Evolutionary conservation across 1,140 invertebrate species (phyloP), one percentile per base, ranked within the genome.

Genomic region (Lepidostoma basale): DNA sequence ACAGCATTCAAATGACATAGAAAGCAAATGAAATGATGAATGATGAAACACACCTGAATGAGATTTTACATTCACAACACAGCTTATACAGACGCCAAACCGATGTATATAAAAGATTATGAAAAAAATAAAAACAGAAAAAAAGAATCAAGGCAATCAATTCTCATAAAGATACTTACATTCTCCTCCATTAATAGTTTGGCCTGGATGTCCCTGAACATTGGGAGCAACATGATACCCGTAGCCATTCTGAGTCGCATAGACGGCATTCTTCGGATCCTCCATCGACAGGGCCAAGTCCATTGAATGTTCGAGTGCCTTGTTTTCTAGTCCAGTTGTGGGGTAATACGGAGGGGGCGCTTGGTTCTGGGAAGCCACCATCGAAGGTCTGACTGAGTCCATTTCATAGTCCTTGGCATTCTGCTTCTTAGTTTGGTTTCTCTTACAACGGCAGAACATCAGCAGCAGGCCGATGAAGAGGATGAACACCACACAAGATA

Each of bases 361-460:
- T 78, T 92, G 90, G 68, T 89, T 91, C 77, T 92, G 91, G 67
- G 90, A 88, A 23, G 89, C 86, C 3, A 93, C 90, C 77, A 93
- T 89, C 49, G 91, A 91, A 1, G 92, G 90, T 36, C 90, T 85
- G 68, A 88, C 86, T 0, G 92, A 90, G 76, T 94, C 92, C 90
- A 93, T 92, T 82, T 95, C 93, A 77, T 94, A 94, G 77, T 95
- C 92, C 79, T 95, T 96, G 69, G 91, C 89, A 67, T 85, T 87
- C 42, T 85, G 82, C 76, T 93, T 93, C 77, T 94, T 93, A 47
- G 88, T 89, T 77, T 92, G 90, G 74, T 90, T 90, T 67, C 88
- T 86, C 73, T 92, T 91, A 79, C 93, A 95, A 59, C 92, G 91
- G 75, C 93, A 96, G 84, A 94, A 96, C 70, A 95, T 86, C 59